These are phyloP conservation scores for Dasypolia templi DNA, from an alignment of 2,888 invertebrate species.

Conservation along the genomic window DNA sequence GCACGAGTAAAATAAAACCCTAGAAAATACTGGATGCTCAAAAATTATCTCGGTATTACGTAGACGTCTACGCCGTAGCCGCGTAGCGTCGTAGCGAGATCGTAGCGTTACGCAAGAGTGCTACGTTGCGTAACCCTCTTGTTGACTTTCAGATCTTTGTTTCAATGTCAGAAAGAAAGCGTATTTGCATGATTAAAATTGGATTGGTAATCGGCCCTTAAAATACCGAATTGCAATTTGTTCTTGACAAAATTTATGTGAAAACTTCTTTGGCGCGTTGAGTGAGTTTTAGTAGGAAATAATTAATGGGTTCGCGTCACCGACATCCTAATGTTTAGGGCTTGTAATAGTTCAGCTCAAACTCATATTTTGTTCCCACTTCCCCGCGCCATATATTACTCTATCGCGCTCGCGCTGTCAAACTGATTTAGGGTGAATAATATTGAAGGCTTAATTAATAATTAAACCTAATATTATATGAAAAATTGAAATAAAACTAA, in stretches of 20 bases:
- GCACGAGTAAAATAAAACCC: not conserved
- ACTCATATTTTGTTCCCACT: too few species aligned
- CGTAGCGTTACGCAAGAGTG: conserved; percentile 67
- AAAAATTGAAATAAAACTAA: too few species aligned
- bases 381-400: too few species aligned
- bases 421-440: too few species aligned
- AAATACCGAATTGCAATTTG: not conserved
- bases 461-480: too few species aligned
- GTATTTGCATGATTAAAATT: conserved; percentile 42
- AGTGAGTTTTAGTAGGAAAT: not conserved
- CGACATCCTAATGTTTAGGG: not conserved
- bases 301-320: not conserved
- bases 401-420: too few species aligned
- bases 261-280: not conserved
- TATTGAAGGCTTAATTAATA: too few species aligned
- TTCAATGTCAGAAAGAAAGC: conserved; percentile 50
- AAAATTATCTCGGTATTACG: conserved; percentile 31
- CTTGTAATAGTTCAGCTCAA: too few species aligned
- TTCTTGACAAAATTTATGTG: not conserved
- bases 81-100: conserved; percentile 48
- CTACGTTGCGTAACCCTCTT: conserved; percentile 67
- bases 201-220: conserved; percentile 22
- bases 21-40: not conserved
- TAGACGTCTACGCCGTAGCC: conserved; percentile 51
- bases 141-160: conserved; percentile 63